Evolutionary conservation across 2,113 vertebrate genomes (phyloP).

Genomic region (Mesoclemmys tuberculata): DNA sequence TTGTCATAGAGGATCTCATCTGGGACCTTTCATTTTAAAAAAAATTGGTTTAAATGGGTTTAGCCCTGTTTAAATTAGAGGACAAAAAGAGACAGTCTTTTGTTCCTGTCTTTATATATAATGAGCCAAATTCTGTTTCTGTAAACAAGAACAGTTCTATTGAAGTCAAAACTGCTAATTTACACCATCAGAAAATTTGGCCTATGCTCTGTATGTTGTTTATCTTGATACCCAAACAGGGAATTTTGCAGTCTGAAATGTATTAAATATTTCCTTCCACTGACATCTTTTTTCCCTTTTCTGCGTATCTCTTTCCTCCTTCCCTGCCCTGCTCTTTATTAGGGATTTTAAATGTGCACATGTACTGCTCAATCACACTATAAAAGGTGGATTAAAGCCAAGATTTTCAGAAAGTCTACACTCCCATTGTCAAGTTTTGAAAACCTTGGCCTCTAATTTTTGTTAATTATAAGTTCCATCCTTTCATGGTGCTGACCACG

Average conservation of each 20-base stretch:
- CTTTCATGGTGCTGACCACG: neutral
- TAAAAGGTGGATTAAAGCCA: neutral
- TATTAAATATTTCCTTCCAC: neutral
- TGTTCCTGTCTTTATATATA: conserved; percentile 22
- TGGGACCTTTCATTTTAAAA: neutral
- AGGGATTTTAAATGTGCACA: neutral
- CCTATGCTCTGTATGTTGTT: neutral
- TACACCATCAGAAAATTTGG: neutral
- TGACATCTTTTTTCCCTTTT: neutral
- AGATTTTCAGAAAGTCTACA: neutral
- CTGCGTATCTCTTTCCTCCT: neutral
- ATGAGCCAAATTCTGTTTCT: conserved; percentile 24
- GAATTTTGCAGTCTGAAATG: neutral
- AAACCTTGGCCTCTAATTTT: neutral
- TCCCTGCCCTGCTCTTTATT: neutral
- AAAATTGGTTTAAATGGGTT: conserved; percentile 11
- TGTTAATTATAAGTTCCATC: neutral
- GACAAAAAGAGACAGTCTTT: neutral
- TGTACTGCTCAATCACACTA: neutral
- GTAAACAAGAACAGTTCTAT: neutral
- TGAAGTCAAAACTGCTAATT: neutral
- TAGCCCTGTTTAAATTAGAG: conserved; percentile 43
- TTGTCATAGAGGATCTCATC: conserved; percentile 33
- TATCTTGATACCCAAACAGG: neutral
- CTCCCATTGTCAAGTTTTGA: neutral